Evolutionary conservation across 2,888 invertebrate genomes (phyloP).

Genomic region (Xylophagus ater): DNA sequence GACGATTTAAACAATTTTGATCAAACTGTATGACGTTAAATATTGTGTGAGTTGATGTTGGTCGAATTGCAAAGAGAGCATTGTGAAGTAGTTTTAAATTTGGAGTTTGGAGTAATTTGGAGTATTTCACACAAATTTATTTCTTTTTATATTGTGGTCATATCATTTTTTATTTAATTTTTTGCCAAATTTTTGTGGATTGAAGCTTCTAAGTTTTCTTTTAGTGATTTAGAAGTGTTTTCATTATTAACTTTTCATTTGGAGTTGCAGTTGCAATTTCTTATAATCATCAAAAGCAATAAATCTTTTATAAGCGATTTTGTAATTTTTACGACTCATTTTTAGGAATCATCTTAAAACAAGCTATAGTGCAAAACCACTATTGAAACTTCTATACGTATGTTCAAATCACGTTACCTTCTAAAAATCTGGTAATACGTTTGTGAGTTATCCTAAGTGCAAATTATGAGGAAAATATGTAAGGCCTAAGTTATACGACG

Average conservation of each 20-base stretch:
- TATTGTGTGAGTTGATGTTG: constrained; percentile 1
- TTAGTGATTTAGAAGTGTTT: constrained; percentile 3
- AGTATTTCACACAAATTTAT: background rate
- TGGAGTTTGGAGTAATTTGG: background rate
- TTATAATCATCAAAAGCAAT: background rate
- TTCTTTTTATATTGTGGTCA: background rate
- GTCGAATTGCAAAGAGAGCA: background rate
- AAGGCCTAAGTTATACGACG: no score
- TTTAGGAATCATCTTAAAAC: constrained; percentile 1
- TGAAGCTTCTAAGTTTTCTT: constrained; percentile 1
- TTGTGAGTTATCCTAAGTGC: no score
- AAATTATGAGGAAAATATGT: no score
- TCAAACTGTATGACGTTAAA: no score
- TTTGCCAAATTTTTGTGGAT: background rate
- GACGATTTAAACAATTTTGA: no score
- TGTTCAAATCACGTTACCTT: no score
- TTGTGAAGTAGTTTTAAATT: background rate
- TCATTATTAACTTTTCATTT: constrained; percentile 1
- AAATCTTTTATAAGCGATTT: background rate
- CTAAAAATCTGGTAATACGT: no score
- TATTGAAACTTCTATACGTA: no score
- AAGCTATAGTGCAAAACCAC: no score
- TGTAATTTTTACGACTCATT: background rate
- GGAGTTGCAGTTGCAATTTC: background rate
- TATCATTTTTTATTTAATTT: background rate